phyloP scores from a whole-genome alignment of 2,113 vertebrate species.

The Leptocoma aspasia region DNA sequence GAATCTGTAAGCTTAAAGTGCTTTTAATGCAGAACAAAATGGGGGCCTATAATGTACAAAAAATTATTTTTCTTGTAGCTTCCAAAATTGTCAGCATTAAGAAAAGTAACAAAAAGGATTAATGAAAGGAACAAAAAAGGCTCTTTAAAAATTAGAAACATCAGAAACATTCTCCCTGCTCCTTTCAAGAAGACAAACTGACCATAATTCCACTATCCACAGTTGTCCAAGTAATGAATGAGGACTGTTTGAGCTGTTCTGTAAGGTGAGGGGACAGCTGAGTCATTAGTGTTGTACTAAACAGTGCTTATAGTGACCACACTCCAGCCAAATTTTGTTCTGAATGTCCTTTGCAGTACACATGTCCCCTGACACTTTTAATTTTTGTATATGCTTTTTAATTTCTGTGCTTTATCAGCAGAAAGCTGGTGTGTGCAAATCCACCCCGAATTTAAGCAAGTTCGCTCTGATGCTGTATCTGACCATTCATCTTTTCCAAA shows the following conservation, averaged over 20 bases:
- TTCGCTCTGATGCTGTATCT: background rate
- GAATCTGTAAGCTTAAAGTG: background rate
- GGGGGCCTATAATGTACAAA: background rate
- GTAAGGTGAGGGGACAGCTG: background rate
- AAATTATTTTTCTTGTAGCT: background rate
- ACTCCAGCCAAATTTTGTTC: background rate
- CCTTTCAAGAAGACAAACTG: constrained; percentile 24
- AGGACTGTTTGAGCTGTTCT: background rate
- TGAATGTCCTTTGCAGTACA: background rate
- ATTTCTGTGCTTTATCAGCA: background rate
- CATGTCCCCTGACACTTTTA: background rate
- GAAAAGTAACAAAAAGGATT: background rate
- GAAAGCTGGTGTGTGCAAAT: constrained; percentile 38
- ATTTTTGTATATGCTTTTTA: background rate
- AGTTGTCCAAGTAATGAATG: background rate
- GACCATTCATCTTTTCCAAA: constrained; percentile 16
- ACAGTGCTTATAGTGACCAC: background rate
- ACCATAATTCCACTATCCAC: background rate
- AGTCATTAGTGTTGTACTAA: background rate
- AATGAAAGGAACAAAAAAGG: background rate
- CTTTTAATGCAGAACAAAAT: background rate
- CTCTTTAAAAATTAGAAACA: background rate
- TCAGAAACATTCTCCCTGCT: background rate
- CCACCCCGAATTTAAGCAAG: constrained; percentile 6
- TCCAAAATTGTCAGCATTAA: background rate